These are phyloP conservation scores for Eclectus roratus DNA, from an alignment of 2,113 vertebrate genomes.

Conservation along the genomic window DNA sequence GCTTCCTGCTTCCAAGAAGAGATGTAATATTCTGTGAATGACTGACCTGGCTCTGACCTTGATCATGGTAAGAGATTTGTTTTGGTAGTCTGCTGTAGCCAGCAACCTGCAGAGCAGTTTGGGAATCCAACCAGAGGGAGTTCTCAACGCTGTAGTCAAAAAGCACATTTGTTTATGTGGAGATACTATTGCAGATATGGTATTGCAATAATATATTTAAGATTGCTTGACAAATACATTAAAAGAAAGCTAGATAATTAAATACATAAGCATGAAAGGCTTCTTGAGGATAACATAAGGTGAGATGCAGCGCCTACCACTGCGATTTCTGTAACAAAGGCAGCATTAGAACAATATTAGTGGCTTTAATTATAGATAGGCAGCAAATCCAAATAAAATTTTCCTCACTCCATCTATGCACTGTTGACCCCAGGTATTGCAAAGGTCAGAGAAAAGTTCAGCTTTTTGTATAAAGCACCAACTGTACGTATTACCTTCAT, in stretches of 20 bases:
- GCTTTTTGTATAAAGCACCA: background rate
- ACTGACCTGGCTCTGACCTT: conserved; percentile 83
- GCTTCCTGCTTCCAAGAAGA: conserved; percentile 68
- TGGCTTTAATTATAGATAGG: conserved; percentile 29
- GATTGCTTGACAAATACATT: conserved; percentile 42
- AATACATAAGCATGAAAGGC: conserved; percentile 48
- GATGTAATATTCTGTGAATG: conserved; percentile 78
- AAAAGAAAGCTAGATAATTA: conserved; percentile 27
- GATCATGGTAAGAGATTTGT: conserved; percentile 86
- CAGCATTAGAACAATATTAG: conserved; percentile 24
- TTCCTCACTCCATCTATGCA: background rate
- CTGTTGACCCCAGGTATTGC: background rate
- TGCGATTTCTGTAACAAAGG: conserved; percentile 36
- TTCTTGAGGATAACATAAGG: conserved; percentile 51
- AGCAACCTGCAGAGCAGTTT: conserved; percentile 87
- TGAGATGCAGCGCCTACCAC: background rate
- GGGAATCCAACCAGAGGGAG: conserved; percentile 82
- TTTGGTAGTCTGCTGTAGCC: conserved; percentile 83
- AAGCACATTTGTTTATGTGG: conserved; percentile 65
- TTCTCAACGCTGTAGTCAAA: conserved; percentile 71
- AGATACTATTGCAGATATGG: conserved; percentile 57
- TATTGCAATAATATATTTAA: conserved; percentile 58
- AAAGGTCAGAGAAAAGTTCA: background rate
- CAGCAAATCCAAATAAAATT: conserved; percentile 33
- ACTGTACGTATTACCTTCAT: background rate